These are phyloP conservation scores for Taurulus bubalis DNA, from an alignment of 2,113 vertebrate species.

Conservation along the genomic window DNA sequence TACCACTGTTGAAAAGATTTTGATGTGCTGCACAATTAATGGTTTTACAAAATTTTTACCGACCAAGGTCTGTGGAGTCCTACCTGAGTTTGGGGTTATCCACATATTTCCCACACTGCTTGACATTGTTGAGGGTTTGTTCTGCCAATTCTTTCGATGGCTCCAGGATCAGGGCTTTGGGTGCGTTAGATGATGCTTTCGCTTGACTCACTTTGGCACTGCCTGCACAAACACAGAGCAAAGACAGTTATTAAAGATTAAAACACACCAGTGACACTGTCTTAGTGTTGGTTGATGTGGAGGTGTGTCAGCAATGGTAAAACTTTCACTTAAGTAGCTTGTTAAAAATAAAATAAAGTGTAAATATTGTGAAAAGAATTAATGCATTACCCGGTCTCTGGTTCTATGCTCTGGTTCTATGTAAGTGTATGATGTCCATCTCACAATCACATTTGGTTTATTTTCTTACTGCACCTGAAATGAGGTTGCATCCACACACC, in stretches of 20 bases:
- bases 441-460: not conserved
- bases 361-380: not conserved
- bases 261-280: not conserved
- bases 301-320: not conserved
- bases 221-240: conserved; percentile 79
- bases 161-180: conserved; percentile 95
- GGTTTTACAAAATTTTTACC: not conserved
- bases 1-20: not conserved
- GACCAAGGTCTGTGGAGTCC: not conserved
- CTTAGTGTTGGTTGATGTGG: not conserved
- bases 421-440: not conserved
- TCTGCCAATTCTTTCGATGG: conserved; percentile 96
- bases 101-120: conserved; percentile 93
- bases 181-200: conserved; percentile 88
- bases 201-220: conserved; percentile 90
- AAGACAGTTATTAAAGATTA: not conserved
- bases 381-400: not conserved
- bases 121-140: conserved; percentile 94
- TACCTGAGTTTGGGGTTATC: conserved; percentile 96
- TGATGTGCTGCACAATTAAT: not conserved
- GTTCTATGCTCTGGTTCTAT: not conserved
- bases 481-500: conserved; percentile 78
- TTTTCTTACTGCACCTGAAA: not conserved
- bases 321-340: not conserved
- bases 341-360: not conserved